phyloP scores from a whole-genome alignment of 2,888 invertebrate species.

The Habrosyne pyritoides region DNA sequence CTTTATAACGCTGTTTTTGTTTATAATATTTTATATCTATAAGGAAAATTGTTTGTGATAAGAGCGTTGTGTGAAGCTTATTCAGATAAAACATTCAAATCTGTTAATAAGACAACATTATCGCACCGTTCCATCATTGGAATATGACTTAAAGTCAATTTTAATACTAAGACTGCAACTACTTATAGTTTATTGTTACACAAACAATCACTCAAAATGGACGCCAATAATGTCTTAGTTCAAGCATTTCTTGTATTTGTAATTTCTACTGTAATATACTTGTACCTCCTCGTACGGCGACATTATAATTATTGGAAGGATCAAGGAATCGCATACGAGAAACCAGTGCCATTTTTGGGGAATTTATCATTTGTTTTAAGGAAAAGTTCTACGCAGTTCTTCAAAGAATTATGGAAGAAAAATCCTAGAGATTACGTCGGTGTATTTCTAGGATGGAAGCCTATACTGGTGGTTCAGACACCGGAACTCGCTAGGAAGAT shows the following conservation, averaged over 20 bases:
- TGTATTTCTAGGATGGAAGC: conserved; percentile 57
- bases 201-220: conserved; percentile 11
- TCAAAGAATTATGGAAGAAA: conserved; percentile 44
- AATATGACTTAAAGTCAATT: too few species aligned
- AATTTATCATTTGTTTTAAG: conserved; percentile 60
- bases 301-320: conserved; percentile 64
- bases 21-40: too few species aligned
- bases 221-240: conserved; percentile 23
- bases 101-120: not conserved
- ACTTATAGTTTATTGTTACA: not conserved
- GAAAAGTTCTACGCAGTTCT: conserved; percentile 54
- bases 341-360: conserved; percentile 53
- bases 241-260: conserved; percentile 32
- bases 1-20: too few species aligned
- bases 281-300: conserved; percentile 42
- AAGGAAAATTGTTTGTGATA: not conserved
- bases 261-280: conserved; percentile 32
- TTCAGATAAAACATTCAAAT: not conserved
- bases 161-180: too few species aligned
- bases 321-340: conserved; percentile 56
- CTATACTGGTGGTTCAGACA: conserved; percentile 56
- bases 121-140: not conserved
- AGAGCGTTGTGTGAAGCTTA: not conserved
- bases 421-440: conserved; percentile 56
- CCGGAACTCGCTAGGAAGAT: conserved; percentile 58